Evolutionary conservation across 2,113 vertebrate genomes (phyloP).

Genomic region (Pedetes capensis): DNA sequence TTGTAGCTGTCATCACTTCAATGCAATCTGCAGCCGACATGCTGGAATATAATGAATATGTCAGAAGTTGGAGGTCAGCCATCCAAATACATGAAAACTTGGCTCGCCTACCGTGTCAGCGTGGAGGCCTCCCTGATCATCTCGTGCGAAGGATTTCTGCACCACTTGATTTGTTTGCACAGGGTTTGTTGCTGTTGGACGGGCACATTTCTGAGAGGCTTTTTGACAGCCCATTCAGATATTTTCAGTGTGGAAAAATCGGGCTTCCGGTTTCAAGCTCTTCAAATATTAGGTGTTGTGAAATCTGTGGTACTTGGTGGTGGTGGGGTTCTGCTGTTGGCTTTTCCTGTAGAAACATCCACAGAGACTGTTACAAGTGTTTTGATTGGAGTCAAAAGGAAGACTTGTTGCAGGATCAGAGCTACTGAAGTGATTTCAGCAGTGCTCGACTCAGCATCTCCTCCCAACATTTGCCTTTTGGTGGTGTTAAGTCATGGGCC

Average conservation of each 20-base stretch:
- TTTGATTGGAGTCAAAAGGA: conserved; percentile 71
- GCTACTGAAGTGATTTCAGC: not conserved
- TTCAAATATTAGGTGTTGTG: conserved; percentile 78
- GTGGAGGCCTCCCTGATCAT: conserved; percentile 86
- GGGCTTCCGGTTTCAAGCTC: conserved; percentile 83
- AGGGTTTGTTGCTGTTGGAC: conserved; percentile 90
- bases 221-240: conserved; percentile 90
- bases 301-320: conserved; percentile 78
- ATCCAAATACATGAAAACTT: conserved; percentile 91
- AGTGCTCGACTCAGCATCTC: not conserved
- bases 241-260: conserved; percentile 85
- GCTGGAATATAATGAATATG: conserved; percentile 92
- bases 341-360: conserved; percentile 76
- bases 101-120: conserved; percentile 86
- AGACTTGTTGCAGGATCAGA: conserved; percentile 5
- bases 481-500: not conserved
- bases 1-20: conserved; percentile 91
- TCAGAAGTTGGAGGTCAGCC: conserved; percentile 92
- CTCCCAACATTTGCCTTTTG: not conserved
- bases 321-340: conserved; percentile 72
- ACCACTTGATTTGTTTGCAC: conserved; percentile 91
- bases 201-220: conserved; percentile 85
- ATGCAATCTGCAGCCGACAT: conserved; percentile 87
- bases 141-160: conserved; percentile 89
- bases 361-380: conserved; percentile 63